Evolutionary conservation across 2,888 invertebrate species (phyloP).

Genomic region (Tryphoninae sp.): DNA sequence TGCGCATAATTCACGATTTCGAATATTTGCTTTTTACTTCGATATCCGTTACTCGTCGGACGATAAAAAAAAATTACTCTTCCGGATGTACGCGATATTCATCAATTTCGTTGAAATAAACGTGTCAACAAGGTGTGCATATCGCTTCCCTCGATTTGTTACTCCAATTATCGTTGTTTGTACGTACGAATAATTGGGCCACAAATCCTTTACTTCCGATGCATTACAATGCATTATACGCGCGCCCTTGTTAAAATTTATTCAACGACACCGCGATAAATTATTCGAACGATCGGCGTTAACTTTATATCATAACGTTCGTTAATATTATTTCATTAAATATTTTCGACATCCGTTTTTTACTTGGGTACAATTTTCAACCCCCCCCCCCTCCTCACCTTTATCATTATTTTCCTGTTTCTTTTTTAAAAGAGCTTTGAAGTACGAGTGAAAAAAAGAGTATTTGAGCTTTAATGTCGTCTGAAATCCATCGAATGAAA

Average conservation of each 20-base stretch:
- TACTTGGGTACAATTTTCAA: no score
- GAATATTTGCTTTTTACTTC: background rate
- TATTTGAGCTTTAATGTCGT: background rate
- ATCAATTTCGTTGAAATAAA: conserved; percentile 26
- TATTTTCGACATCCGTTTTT: no score
- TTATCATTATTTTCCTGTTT: no score
- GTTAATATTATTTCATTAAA: no score
- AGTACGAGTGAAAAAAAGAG: background rate
- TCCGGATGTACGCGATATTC: conserved; percentile 1
- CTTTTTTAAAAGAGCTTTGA: no score
- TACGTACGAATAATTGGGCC: conserved; percentile 39
- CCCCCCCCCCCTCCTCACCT: no score
- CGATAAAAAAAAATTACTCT: background rate
- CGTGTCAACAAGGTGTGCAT: conserved; percentile 3
- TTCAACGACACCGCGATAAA: background rate
- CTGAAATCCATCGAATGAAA: conserved; percentile 14
- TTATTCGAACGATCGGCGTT: background rate
- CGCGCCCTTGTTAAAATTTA: background rate
- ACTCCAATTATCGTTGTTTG: conserved; percentile 49
- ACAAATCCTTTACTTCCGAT: conserved; percentile 15
- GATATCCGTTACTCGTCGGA: background rate
- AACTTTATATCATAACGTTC: no score
- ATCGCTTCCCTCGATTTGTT: conserved; percentile 33
- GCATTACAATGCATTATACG: conserved; percentile 8
- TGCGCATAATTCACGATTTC: background rate